Evolutionary conservation across 2,113 vertebrate species (phyloP).

Genomic region (Ceyx margarethae): DNA sequence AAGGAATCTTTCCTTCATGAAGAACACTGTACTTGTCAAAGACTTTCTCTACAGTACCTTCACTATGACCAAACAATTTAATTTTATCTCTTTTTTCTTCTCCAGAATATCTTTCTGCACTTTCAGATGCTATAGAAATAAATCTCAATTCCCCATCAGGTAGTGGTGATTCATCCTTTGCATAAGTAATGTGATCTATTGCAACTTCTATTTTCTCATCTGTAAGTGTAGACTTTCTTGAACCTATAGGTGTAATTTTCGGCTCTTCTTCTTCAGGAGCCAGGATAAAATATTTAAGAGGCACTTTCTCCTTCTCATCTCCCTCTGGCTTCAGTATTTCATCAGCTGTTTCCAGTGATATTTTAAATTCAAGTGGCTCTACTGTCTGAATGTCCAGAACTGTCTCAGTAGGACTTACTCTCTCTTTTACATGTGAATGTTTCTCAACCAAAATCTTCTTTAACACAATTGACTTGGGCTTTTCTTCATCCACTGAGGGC

Average conservation of each 20-base stretch:
- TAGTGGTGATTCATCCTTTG: not conserved
- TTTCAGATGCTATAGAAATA: not conserved
- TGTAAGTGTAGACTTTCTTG: not conserved
- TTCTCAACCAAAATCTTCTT: constrained; percentile 71
- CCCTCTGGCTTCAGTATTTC: constrained; percentile 24
- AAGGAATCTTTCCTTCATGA: not conserved
- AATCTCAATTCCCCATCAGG: not conserved
- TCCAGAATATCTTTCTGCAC: not conserved
- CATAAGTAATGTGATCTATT: not conserved
- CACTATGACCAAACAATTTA: not conserved
- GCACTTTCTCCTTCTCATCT: not conserved
- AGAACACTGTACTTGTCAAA: not conserved
- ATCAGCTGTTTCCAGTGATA: constrained; percentile 47
- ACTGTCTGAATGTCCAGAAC: constrained; percentile 47
- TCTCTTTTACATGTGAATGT: constrained; percentile 54
- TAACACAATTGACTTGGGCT: constrained; percentile 48
- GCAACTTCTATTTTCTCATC: not conserved
- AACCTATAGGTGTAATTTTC: not conserved
- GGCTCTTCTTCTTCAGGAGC: constrained; percentile 28
- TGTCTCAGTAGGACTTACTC: constrained; percentile 65
- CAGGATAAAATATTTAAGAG: constrained; percentile 19
- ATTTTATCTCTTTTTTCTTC: not conserved
- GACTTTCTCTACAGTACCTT: not conserved
- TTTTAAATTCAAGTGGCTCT: constrained; percentile 55
- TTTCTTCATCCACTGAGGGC: constrained; percentile 67